Conservation (phyloP, 2,797 vertebrate genomes). For the Limosa lapponica region DNA sequence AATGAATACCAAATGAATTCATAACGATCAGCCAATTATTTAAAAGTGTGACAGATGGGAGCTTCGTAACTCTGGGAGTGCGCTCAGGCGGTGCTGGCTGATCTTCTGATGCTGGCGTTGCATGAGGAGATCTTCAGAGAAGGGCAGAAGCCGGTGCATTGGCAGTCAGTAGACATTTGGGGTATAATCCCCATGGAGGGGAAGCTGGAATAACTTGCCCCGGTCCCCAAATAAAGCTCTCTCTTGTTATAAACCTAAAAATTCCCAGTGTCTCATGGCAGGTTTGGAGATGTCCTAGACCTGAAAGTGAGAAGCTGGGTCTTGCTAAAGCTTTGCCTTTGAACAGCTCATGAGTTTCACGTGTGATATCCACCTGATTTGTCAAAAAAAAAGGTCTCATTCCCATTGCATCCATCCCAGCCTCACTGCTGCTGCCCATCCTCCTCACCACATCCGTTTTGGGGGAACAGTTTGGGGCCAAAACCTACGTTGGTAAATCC, state of each 20-base stretch:
- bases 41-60: conserved; percentile 65
- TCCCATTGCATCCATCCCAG: not conserved
- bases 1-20: conserved; percentile 68
- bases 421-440: not conserved
- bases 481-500: not conserved
- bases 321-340: not conserved
- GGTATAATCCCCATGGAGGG: not conserved
- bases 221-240: not conserved
- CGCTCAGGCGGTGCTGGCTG: not conserved
- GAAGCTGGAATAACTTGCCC: not conserved
- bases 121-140: not conserved
- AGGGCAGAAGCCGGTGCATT: not conserved
- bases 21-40: conserved; percentile 62
- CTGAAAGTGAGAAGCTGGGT: not conserved
- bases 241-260: not conserved
- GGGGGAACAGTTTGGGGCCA: not conserved
- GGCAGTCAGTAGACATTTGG: not conserved
- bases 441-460: not conserved
- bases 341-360: not conserved
- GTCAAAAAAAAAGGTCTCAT: not conserved
- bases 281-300: not conserved
- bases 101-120: not conserved
- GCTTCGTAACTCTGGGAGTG: not conserved
- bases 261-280: not conserved
- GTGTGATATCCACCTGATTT: not conserved